Percentiles rank a stretch among this genome's conserved stretches.
Evolutionary conservation across 1,140 invertebrate genomes (phyloP).

Genomic region (Zaprionus capensis): DNA sequence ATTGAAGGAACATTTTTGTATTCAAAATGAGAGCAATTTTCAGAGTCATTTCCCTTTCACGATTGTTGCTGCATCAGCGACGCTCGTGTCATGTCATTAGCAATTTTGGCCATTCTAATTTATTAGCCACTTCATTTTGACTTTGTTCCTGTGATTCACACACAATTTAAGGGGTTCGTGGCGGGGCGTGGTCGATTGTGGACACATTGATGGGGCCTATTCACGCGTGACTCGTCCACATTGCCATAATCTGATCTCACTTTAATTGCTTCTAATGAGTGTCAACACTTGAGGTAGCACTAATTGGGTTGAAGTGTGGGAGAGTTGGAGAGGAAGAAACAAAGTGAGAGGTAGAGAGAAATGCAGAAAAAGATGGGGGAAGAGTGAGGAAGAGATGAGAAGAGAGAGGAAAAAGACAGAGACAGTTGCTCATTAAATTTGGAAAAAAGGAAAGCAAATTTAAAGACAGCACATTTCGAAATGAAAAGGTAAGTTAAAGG

Average conservation of each 20-base stretch:
- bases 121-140: slow-evolving; percentile 44
- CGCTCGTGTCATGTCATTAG: slow-evolving; percentile 36
- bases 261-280: slow-evolving; percentile 79
- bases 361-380: background rate
- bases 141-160: slow-evolving; percentile 59
- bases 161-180: slow-evolving; percentile 17
- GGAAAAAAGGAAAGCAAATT: slow-evolving; percentile 1
- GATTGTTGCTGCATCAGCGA: slow-evolving; percentile 11
- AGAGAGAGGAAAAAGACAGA: background rate
- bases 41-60: slow-evolving; percentile 27
- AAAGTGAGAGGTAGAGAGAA: background rate
- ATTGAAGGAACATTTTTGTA: background rate
- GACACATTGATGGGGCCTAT: slow-evolving; percentile 36
- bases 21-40: slow-evolving; percentile 8
- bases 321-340: background rate
- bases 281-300: slow-evolving; percentile 54
- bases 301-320: slow-evolving; percentile 48
- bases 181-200: slow-evolving; percentile 34
- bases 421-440: slow-evolving; percentile 12
- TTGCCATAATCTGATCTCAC: slow-evolving; percentile 71
- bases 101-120: slow-evolving; percentile 48
- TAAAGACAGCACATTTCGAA: background rate
- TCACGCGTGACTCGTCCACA: slow-evolving; percentile 66
- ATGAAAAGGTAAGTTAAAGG: background rate
- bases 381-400: background rate